phyloP scores from a whole-genome alignment of 2,888 invertebrate species.

The Rhogogaster chlorosoma region DNA sequence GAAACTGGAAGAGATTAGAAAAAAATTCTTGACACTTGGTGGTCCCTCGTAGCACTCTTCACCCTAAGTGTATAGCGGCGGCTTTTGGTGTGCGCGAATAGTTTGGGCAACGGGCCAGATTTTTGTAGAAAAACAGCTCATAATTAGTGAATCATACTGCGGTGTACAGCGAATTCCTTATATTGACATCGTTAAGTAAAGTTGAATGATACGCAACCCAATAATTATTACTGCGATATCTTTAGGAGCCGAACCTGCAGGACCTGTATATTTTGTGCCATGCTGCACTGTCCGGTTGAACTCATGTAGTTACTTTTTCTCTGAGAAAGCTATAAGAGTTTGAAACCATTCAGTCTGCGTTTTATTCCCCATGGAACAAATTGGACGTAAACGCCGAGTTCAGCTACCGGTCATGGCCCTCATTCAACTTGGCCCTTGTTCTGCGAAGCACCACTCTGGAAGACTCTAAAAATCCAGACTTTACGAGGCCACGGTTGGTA shows the following conservation, averaged over 20 bases:
- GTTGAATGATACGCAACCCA: too few relatives aligned
- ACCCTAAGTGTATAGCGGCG: neutral
- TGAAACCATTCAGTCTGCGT: neutral
- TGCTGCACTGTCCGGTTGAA: neutral
- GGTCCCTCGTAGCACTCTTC: neutral
- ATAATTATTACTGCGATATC: neutral
- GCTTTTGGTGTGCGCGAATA: neutral
- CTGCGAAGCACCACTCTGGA: neutral
- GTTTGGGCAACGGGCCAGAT: neutral
- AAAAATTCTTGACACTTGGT: neutral
- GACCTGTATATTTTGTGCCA: neutral
- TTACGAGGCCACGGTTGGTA: neutral
- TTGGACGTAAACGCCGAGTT: constrained; percentile 11
- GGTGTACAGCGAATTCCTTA: neutral
- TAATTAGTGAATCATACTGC: neutral
- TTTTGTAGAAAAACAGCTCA: neutral
- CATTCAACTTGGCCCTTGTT: neutral
- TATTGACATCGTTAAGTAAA: neutral
- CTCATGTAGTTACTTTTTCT: neutral
- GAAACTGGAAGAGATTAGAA: neutral
- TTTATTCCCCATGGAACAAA: neutral
- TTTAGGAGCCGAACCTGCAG: neutral
- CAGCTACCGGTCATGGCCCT: neutral
- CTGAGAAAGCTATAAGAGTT: neutral
- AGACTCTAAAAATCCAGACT: neutral